Evolutionary conservation across 2,797 vertebrate genomes (phyloP).

Genomic region (Rhinatrema bivittatum): DNA sequence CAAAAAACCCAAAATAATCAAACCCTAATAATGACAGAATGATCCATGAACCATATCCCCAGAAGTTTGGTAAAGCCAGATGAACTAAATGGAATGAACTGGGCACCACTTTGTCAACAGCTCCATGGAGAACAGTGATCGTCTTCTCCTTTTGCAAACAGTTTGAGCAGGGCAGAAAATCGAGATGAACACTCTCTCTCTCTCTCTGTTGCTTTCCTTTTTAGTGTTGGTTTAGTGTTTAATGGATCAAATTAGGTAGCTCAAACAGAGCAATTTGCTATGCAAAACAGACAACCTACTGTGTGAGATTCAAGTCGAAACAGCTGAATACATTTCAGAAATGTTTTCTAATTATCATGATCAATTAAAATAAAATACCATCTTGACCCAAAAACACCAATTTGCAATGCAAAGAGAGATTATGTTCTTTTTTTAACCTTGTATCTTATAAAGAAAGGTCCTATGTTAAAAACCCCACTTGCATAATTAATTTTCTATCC

Average conservation of each 20-base stretch:
- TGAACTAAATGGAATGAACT: too few relatives aligned
- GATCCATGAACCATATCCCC: too few relatives aligned
- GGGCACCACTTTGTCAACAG: too few relatives aligned
- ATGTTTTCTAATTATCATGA: slow-evolving; percentile 10
- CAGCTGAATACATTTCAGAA: slow-evolving; percentile 21
- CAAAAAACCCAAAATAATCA: too few relatives aligned
- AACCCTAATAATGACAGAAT: too few relatives aligned
- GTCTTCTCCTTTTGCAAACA: slow-evolving; percentile 17
- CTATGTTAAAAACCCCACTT: slow-evolving; percentile 17
- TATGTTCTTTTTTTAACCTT: slow-evolving; percentile 15
- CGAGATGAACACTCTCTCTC: slow-evolving; percentile 1
- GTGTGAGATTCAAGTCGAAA: slow-evolving; percentile 20
- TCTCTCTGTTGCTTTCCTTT: too few relatives aligned
- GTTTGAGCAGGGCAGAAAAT: slow-evolving; percentile 17
- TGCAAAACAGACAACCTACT: slow-evolving; percentile 21
- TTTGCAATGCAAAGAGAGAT: slow-evolving; percentile 22
- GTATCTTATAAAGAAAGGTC: slow-evolving; percentile 12
- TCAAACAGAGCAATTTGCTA: slow-evolving; percentile 21
- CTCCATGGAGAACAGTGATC: too few relatives aligned
- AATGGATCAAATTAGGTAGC: slow-evolving; percentile 20
- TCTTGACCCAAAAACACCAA: slow-evolving; percentile 8
- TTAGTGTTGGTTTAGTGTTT: slow-evolving; percentile 32
- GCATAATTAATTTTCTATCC: slow-evolving; percentile 28
- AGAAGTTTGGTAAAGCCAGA: too few relatives aligned
- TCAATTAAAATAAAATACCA: neutral